Conservation (phyloP, 2,113 vertebrate genomes). For the Caranx ignobilis region DNA sequence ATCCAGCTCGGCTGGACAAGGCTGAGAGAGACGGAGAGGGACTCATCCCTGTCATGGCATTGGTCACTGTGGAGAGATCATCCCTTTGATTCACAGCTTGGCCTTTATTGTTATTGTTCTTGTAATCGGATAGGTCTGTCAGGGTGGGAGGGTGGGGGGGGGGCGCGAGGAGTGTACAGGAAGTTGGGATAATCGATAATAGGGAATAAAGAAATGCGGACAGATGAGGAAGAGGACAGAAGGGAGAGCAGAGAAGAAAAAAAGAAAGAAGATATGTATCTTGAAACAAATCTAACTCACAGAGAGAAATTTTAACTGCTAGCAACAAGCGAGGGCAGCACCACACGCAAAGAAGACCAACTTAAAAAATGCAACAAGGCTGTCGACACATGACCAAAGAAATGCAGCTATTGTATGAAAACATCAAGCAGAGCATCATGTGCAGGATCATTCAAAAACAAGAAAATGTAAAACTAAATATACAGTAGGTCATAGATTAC, state of each 20-base stretch:
- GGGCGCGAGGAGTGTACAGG: conserved; percentile 39
- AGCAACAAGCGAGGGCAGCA: conserved; percentile 50
- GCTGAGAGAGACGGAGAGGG: conserved; percentile 95
- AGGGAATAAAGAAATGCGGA: conserved; percentile 74
- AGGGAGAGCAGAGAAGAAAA: conserved; percentile 54
- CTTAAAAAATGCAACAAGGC: conserved; percentile 54
- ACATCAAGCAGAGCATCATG: conserved; percentile 49
- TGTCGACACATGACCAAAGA: conserved; percentile 47
- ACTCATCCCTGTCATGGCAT: conserved; percentile 95
- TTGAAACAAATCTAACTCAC: conserved; percentile 71
- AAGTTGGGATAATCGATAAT: conserved; percentile 73
- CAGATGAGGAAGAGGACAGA: conserved; percentile 62
- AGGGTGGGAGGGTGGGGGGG: conserved; percentile 38
- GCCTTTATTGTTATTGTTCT: conserved; percentile 89
- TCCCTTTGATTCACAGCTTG: conserved; percentile 88
- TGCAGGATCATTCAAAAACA: conserved; percentile 48
- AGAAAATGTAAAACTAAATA: not conserved
- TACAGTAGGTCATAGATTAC: no score
- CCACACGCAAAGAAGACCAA: conserved; percentile 34
- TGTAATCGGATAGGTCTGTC: conserved; percentile 89
- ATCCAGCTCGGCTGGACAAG: conserved; percentile 94
- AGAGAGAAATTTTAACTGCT: conserved; percentile 54
- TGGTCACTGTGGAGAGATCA: conserved; percentile 99
- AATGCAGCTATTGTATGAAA: conserved; percentile 32
- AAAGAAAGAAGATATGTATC: conserved; percentile 68